A percentile compares a stretch with the other conserved stretches of the same genome.
Evolutionary conservation across 2,113 vertebrate genomes (phyloP).

Genomic region (Meles meles): DNA sequence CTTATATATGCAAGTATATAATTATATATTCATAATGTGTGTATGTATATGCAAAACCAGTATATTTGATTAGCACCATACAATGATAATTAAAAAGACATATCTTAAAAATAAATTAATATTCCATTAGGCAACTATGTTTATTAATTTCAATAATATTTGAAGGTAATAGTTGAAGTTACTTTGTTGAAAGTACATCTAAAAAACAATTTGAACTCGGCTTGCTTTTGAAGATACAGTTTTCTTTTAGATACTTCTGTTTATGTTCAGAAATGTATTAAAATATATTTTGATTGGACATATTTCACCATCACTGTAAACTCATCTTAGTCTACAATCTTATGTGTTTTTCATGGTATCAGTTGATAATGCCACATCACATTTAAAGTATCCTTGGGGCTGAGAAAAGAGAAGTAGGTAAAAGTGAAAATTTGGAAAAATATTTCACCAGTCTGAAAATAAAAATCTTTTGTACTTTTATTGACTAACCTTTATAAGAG

Average conservation of each 20-base stretch:
- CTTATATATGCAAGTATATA: not conserved
- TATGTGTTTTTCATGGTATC: not conserved
- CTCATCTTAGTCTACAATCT: not conserved
- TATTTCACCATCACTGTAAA: slow-evolving; percentile 15
- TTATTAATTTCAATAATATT: not conserved
- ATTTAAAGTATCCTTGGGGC: slow-evolving; percentile 11
- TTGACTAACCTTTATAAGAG: not conserved
- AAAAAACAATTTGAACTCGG: not conserved
- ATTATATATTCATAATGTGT: not conserved
- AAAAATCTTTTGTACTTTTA: not conserved
- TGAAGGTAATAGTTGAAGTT: not conserved
- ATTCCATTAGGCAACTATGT: not conserved
- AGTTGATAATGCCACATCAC: not conserved
- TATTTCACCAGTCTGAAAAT: slow-evolving; percentile 32
- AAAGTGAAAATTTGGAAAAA: not conserved
- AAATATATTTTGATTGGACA: slow-evolving; percentile 14
- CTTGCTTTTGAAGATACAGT: not conserved
- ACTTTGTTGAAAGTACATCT: slow-evolving; percentile 18
- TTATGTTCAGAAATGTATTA: not conserved
- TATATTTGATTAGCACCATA: not conserved
- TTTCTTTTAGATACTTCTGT: not conserved
- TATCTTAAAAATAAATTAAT: slow-evolving; percentile 18
- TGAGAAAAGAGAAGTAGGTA: slow-evolving; percentile 5
- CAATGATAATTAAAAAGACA: not conserved
- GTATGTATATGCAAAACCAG: not conserved